Conservation (phyloP, 2,113 vertebrate genomes). For the Pogona vitticeps region DNA sequence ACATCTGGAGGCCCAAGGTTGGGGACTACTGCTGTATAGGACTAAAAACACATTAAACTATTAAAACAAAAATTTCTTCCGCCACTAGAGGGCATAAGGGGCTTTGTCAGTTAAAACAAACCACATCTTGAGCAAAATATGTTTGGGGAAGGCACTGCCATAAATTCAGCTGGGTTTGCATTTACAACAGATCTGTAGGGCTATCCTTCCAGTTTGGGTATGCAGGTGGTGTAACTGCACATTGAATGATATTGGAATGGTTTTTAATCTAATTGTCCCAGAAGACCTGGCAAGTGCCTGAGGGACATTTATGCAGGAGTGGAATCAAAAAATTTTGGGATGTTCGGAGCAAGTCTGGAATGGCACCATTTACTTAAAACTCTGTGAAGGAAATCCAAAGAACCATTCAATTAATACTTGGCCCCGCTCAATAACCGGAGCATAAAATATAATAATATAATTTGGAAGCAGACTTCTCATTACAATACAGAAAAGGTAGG, state of each 20-base stretch:
- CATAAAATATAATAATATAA: no score
- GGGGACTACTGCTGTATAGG: no score
- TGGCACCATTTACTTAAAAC: neutral
- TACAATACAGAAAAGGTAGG: neutral
- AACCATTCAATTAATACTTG: slow-evolving; percentile 20
- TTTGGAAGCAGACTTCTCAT: neutral
- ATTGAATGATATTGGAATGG: neutral
- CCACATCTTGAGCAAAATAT: no score
- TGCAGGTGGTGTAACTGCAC: neutral
- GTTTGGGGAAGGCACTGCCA: no score
- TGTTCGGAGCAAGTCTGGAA: neutral
- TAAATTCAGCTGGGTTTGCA: neutral
- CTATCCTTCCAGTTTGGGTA: no score
- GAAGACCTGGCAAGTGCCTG: neutral
- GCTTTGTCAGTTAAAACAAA: no score
- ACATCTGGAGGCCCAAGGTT: no score
- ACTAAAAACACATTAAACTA: no score
- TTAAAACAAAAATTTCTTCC: no score
- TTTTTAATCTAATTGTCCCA: slow-evolving; percentile 6
- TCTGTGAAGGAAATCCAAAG: neutral
- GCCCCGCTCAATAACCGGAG: neutral
- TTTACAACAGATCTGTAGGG: neutral
- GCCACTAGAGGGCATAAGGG: no score
- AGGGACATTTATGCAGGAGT: neutral
- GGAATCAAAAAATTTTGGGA: neutral